Evolutionary conservation across 2,797 vertebrate genomes (phyloP).

Genomic region (Macropodus opercularis): DNA sequence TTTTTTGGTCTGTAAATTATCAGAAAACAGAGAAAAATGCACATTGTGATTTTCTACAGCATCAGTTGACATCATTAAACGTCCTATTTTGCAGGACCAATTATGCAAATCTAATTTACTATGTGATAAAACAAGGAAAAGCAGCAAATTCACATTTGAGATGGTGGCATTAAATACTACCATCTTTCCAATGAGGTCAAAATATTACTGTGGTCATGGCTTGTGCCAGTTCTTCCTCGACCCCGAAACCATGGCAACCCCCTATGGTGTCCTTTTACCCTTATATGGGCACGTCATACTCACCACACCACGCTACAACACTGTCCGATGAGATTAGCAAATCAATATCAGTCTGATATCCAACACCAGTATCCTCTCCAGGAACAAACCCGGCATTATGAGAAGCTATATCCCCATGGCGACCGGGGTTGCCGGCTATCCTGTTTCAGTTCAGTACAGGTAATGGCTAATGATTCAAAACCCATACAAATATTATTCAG

Average conservation of each 20-base stretch:
- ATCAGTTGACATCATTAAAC: neutral
- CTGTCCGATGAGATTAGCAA: constrained; percentile 31
- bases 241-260: constrained; percentile 21
- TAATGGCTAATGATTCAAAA: constrained; percentile 32
- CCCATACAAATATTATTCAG: constrained; percentile 10
- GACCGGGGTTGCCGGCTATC: constrained; percentile 36
- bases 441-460: constrained; percentile 18
- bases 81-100: too few species aligned
- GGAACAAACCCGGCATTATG: constrained; percentile 45
- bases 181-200: neutral
- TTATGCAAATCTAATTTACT: too few species aligned
- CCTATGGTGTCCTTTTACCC: neutral
- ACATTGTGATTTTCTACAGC: neutral
- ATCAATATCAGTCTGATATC: constrained; percentile 65
- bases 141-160: too few species aligned
- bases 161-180: too few species aligned
- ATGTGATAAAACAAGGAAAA: too few species aligned
- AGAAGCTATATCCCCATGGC: constrained; percentile 47
- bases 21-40: too few species aligned
- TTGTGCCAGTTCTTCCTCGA: neutral
- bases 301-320: neutral
- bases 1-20: too few species aligned
- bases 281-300: neutral
- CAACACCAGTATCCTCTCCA: constrained; percentile 34
- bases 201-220: neutral